Evolutionary conservation across 2,113 vertebrate genomes (phyloP).

Genomic region (Mystacornis crossleyi): DNA sequence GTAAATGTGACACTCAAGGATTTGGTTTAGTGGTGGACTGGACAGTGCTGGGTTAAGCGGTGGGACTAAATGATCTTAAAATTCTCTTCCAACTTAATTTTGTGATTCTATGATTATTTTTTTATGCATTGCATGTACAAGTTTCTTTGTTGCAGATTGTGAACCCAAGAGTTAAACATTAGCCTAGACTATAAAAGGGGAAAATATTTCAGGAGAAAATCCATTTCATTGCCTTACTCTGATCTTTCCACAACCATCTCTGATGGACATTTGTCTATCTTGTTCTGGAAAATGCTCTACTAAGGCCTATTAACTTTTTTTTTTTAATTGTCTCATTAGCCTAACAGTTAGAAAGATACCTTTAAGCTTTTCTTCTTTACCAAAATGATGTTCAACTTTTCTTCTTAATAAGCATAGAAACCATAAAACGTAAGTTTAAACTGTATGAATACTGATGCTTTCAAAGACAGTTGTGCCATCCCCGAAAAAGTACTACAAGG

Average conservation of each 20-base stretch:
- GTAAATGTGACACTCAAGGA: not conserved
- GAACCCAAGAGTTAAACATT: not conserved
- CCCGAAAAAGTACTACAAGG: not conserved
- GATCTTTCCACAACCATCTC: not conserved
- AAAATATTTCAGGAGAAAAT: not conserved
- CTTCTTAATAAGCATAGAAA: not conserved
- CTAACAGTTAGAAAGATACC: not conserved
- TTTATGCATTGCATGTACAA: not conserved
- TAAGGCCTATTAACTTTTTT: not conserved
- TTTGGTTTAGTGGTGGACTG: not conserved
- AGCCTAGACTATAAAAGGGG: not conserved
- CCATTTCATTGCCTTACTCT: not conserved
- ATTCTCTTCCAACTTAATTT: not conserved
- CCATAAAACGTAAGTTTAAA: not conserved
- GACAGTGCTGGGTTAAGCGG: not conserved
- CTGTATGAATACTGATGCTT: not conserved
- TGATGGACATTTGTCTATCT: not conserved
- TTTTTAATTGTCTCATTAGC: not conserved
- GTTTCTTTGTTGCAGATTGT: not conserved
- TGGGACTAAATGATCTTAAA: not conserved
- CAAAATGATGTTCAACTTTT: not conserved
- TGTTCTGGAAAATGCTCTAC: not conserved
- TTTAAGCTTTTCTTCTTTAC: not conserved
- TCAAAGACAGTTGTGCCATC: not conserved
- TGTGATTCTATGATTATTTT: not conserved